Evolutionary conservation across 2,797 vertebrate species (phyloP).

Genomic region (Fratercula arctica): DNA sequence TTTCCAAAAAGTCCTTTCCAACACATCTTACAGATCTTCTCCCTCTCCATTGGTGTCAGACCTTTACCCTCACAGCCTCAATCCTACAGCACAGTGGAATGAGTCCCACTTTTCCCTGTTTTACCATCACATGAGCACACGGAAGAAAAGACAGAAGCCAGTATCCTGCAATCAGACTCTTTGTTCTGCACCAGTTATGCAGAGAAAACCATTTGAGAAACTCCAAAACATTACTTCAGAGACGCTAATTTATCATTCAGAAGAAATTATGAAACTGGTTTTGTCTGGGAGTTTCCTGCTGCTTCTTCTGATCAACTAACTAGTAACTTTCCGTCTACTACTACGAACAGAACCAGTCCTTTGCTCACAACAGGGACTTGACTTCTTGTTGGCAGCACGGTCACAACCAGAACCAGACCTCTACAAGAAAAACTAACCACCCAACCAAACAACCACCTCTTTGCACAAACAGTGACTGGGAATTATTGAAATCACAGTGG

Average conservation of each 20-base stretch:
- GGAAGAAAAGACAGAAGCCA: not conserved
- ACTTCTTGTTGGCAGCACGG: not conserved
- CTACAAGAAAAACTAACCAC: not conserved
- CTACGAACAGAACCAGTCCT: not conserved
- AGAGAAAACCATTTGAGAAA: not conserved
- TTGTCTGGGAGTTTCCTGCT: not conserved
- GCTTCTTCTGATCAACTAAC: not conserved
- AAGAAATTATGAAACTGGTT: not conserved
- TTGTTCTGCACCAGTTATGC: not conserved
- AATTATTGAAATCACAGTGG: not conserved
- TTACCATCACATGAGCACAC: rapidly evolving
- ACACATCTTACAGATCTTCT: not conserved
- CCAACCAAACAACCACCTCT: not conserved
- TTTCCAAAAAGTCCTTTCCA: not conserved
- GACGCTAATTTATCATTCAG: not conserved
- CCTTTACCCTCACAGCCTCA: not conserved
- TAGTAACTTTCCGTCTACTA: not conserved
- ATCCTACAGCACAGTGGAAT: not conserved
- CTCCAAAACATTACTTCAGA: not conserved
- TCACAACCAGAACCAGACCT: not conserved
- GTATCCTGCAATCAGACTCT: not conserved
- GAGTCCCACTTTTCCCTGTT: not conserved
- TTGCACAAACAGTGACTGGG: not conserved
- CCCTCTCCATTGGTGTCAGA: not conserved
- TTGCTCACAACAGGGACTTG: not conserved